Evolutionary conservation across 2,888 invertebrate species (phyloP).

Genomic region (Tetanocera ferruginea): DNA sequence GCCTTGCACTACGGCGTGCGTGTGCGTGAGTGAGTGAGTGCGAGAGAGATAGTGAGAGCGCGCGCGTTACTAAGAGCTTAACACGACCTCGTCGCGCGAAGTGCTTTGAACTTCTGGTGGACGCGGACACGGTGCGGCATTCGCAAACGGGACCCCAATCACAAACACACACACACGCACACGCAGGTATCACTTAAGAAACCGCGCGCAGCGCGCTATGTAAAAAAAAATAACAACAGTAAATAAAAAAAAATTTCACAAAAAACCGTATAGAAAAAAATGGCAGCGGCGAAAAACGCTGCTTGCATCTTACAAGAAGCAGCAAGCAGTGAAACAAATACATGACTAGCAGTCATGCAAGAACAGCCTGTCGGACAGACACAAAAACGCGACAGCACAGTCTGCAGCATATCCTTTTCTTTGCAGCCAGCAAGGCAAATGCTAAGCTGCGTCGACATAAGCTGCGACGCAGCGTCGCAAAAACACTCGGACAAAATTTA

Average conservation of each 20-base stretch:
- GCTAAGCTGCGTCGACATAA: conserved; percentile 10
- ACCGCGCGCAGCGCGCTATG: neutral
- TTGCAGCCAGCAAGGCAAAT: neutral
- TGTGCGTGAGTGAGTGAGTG: neutral
- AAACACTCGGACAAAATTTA: conserved; percentile 9
- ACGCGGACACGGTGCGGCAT: conserved; percentile 12
- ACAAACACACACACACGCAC: neutral
- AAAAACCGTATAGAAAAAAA: neutral
- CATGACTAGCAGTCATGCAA: too few relatives aligned
- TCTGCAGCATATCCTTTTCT: conserved; percentile 5
- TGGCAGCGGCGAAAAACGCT: neutral
- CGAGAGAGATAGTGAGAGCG: conserved; percentile 10
- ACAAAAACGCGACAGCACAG: conserved; percentile 17
- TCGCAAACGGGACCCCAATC: conserved; percentile 27
- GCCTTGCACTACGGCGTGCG: conserved; percentile 2
- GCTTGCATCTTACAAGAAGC: conserved; percentile 6
- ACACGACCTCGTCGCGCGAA: conserved; percentile 66
- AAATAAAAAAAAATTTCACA: neutral
- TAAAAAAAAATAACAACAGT: neutral
- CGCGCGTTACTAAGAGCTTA: neutral
- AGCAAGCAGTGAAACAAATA: neutral
- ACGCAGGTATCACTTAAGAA: too few relatives aligned
- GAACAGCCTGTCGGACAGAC: neutral
- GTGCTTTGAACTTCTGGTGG: conserved; percentile 66
- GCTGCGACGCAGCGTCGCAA: conserved; percentile 34